Evolutionary conservation across 2,797 vertebrate species (phyloP).

Genomic region (Lates japonicus): DNA sequence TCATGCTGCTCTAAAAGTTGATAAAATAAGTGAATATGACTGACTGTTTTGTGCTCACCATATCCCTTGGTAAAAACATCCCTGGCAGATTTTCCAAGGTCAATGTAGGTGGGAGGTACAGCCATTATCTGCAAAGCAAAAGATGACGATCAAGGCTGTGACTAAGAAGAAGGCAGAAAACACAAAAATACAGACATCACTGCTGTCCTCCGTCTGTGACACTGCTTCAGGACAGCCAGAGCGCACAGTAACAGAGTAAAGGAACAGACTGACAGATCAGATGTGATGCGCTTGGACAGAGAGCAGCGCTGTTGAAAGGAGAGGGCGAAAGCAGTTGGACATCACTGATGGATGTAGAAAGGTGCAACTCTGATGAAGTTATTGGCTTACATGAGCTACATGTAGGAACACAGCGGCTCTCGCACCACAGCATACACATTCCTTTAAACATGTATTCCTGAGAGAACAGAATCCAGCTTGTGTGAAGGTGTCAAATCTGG

Average conservation of each 20-base stretch:
- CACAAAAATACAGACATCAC: not conserved
- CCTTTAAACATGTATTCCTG: not conserved
- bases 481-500: not conserved
- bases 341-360: slow-evolving; percentile 37
- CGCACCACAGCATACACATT: not conserved
- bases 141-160: not conserved
- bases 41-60: slow-evolving; percentile 85
- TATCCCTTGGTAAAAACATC: slow-evolving; percentile 98
- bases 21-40: not conserved
- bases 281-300: slow-evolving; percentile 33
- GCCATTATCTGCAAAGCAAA: slow-evolving; percentile 90
- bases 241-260: slow-evolving; percentile 1
- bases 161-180: not conserved
- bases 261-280: slow-evolving; percentile 13
- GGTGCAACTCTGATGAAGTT: slow-evolving; percentile 21
- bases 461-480: not conserved
- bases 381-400: slow-evolving; percentile 16
- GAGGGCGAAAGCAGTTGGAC: slow-evolving; percentile 3
- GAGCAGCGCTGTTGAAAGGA: slow-evolving; percentile 9
- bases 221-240: slow-evolving; percentile 15
- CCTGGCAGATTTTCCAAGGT: slow-evolving; percentile 96
- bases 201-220: not conserved
- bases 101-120: slow-evolving; percentile 93
- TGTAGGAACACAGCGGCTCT: not conserved
- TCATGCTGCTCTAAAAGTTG: not conserved